These are phyloP conservation scores for Zygogramma bicolorata DNA, from an alignment of 2,888 invertebrate genomes.

Conservation along the genomic window DNA sequence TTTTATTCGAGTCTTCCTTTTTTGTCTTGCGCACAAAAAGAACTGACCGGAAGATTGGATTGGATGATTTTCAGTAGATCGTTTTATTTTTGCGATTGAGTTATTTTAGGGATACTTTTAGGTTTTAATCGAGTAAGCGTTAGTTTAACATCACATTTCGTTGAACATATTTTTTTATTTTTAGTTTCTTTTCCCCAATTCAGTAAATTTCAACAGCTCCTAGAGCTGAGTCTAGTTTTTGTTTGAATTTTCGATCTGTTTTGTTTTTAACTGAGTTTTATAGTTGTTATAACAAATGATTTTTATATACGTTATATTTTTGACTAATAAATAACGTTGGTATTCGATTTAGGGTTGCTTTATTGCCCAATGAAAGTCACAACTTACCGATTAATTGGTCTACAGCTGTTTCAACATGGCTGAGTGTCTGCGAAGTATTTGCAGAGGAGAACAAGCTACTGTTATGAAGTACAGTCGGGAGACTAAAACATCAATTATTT, in stretches of 20 bases:
- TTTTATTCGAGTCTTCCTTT: conserved; percentile 1
- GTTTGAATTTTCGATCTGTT: neutral
- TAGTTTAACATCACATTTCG: neutral
- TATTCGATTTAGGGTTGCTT: neutral
- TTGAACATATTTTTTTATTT: neutral
- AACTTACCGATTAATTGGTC: too few species aligned
- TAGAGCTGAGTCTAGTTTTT: neutral
- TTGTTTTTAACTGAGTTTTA: conserved; percentile 8
- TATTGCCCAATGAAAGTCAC: neutral
- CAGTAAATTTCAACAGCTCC: neutral
- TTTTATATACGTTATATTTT: conserved; percentile 8
- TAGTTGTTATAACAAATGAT: conserved; percentile 7
- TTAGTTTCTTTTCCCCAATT: neutral
- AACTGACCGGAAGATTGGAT: neutral
- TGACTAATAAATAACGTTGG: conserved; percentile 3
- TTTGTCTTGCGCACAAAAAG: neutral
- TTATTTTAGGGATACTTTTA: neutral
- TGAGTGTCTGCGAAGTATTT: too few species aligned
- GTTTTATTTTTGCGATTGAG: neutral
- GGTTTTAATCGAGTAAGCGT: neutral
- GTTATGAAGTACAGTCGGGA: too few species aligned
- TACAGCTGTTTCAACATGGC: too few species aligned
- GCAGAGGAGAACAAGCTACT: too few species aligned
- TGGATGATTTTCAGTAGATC: neutral
- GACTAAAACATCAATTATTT: too few species aligned